Evolutionary conservation across 1,140 invertebrate species (phyloP), one percentile per base, ranked within the genome.

Genomic region (Cotesia chilonis): DNA sequence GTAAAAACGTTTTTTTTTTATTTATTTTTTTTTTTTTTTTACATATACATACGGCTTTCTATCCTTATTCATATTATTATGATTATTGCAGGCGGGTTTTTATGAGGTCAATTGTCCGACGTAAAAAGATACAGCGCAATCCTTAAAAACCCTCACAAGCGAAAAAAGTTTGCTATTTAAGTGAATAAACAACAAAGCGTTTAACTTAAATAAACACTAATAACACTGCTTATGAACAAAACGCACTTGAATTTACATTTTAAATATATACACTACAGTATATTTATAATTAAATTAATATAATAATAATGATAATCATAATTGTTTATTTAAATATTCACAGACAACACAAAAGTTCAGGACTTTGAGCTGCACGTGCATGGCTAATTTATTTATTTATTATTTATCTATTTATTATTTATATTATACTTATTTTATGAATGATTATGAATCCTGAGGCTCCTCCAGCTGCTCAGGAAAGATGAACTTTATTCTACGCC

Each of bases 391-490:
- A 28, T 52, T 67, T 66, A 51, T 38, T 67, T 66, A 51, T 38
- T 54, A 54, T 68, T 20, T 60, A n/a, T 55, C 41, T 64, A 64
- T 36, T 74, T 75, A 7, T 69, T 63, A 65, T 73, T 74, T 52
- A 35, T 77, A 75, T 68, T 47, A 55, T 55, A 10, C 7, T 17
- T 54, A 38, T 75, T 67, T 72, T 47, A 51, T 61, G 41, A 59
- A 73, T 74, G 76, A 65, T 36, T 71, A 67, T 73, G 61, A n/a
- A 54, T 80, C 81, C 82, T 84, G 84, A 83, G 75, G 80, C 84
- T 86, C 84, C 86, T 87, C 83, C 85, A 81, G 83, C 78, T 79
- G 83, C 79, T 87, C 85, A 87, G 83, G 86, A 87, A 86, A 86
- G 84, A 76, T 77, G 85, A 87, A 86, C 84, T 82, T 52, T 64